Evolutionary conservation across 2,888 invertebrate species (phyloP).

Genomic region (Exephanes ischioxanthus): DNA sequence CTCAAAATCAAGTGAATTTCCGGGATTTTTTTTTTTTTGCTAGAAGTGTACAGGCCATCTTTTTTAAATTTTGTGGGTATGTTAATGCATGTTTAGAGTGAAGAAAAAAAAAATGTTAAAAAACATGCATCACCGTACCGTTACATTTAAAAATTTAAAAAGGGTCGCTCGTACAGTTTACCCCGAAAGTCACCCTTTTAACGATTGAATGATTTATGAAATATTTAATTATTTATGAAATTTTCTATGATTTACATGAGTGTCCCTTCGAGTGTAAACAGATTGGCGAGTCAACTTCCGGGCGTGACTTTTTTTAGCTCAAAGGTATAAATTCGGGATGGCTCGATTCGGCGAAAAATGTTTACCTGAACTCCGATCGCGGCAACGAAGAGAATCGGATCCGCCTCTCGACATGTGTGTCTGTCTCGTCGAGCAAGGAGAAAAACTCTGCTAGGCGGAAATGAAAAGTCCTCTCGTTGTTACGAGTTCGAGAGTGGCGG

Average conservation of each 20-base stretch:
- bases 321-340: too few relatives aligned
- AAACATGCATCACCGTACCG: background rate
- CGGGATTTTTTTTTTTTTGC: too few relatives aligned
- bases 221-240: background rate
- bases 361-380: slow-evolving; percentile 8
- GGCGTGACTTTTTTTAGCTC: background rate
- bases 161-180: background rate
- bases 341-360: background rate
- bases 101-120: background rate
- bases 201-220: too few relatives aligned
- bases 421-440: slow-evolving; percentile 22
- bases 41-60: too few relatives aligned
- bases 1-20: too few relatives aligned
- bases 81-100: background rate
- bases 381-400: background rate
- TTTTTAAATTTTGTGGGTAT: too few relatives aligned
- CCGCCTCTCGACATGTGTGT: slow-evolving; percentile 15
- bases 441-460: slow-evolving; percentile 62
- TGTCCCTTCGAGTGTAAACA: background rate
- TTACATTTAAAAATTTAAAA: background rate
- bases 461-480: slow-evolving; percentile 58
- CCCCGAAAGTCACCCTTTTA: background rate
- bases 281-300: background rate
- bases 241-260: background rate
- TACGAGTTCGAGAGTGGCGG: slow-evolving; percentile 40